Evolutionary conservation across 2,797 vertebrate genomes (phyloP), one percentile per base, ranked within the genome.

Genomic region (Pangasius djambal): DNA sequence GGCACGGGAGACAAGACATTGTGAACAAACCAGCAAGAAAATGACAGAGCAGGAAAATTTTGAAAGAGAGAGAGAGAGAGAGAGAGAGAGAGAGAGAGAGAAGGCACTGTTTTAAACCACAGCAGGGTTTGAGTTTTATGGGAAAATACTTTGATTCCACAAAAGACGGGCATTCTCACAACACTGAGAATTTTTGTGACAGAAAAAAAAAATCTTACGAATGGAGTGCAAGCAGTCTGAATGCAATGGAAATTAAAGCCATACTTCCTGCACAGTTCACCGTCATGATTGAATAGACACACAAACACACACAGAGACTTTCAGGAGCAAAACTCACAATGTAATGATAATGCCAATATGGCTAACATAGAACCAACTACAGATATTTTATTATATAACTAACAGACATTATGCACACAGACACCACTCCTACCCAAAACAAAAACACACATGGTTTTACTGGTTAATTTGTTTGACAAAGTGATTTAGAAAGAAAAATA

Each of bases 91-190:
- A 86, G 44, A 75, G 52, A 86, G 48, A 87, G 57, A 63, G 86
- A 90, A 88, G 75, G 72, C 67, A 90, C 86, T 74, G 78, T 88
- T 88, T 78, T 22, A 85, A 89, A 93, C 93, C 93, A 90, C 92
- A 93, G 78, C 16, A 91, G 57, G 55, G 92, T 79, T 91, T 89
- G 86, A 90, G 89, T 91, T 93, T 93, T 92, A 93, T 93, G 92
- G 92, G 93, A 93, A 94, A 93, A 91, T 93, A 90, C 92, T 94
- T 93, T 87, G 89, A 91, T 88, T 93, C 90, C 86, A 89, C 78
- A 90, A 91, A 65, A 86, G 69, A 88, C 85, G 72, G 85, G 57
- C 87, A 86, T 87, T 87, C 59, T 85, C 74, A 87, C 55, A 77
- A 85, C 40, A 85, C 34, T 50, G 40, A 78, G 72, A 77, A 69